Evolutionary conservation across 1,140 invertebrate genomes (phyloP), one percentile per base, ranked within the genome.

Genomic region (Zaprionus kolodkinae): DNA sequence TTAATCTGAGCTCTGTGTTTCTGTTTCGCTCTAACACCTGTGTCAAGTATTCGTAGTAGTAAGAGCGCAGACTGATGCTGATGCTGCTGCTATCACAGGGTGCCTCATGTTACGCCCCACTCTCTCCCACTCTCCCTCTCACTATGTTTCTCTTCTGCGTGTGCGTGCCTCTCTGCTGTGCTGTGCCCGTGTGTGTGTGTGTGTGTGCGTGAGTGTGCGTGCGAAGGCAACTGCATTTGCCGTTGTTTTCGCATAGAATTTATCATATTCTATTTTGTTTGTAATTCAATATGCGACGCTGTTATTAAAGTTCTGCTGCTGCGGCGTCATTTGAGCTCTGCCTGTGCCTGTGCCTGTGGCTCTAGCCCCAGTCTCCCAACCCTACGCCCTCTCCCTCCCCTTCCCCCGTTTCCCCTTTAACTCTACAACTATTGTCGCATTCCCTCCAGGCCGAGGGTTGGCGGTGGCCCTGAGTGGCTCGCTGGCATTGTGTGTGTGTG

Each of bases 201-300:
- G 21, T 21, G 6, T 9, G 40, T 15, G n/a, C 6, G 6, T 35
- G 4, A 15, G n/a, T 25, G 1, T 15, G 68, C 52, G 67, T 71
- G 55, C 45, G 63, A 36, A 57, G 43, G 64, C 50, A 69, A 69
- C 57, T 71, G 75, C 65, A 72, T 66, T 78, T 81, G 79, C 60
- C 78, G 86, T 77, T 89, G 80, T 77, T 84, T 78, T 81, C 71
- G 85, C 80, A 64, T 88, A 88, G 84, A 88, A 84, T 88, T 88
- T 88, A 88, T 88, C 84, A 88, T 88, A 88, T 88, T 88, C 84
- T 89, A 88, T 88, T 88, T 88, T 88, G 84, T 88, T 88, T 88
- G 84, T 88, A 88, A 88, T 79, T 67, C 67, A 84, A 88, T 88
- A 74, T 88, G 65, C 55, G 68, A 56, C 74, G 84, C 68, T 88